Evolutionary conservation across 2,888 invertebrate species (phyloP).

Genomic region (Lissonota sp.): DNA sequence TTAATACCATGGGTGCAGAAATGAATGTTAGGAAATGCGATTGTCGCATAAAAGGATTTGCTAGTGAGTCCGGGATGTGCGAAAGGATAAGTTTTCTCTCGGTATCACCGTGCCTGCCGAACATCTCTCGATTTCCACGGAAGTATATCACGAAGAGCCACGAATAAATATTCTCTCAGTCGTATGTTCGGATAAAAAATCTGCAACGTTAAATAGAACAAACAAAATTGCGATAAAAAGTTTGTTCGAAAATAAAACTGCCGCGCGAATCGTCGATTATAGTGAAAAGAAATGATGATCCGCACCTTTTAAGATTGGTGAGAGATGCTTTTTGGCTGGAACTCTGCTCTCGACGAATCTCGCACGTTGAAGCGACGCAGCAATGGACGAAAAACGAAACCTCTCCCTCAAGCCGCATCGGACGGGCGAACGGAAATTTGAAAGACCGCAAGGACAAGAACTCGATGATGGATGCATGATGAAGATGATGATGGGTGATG

Average conservation of each 20-base stretch:
- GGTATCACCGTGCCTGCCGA: background rate
- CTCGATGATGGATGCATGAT: too few relatives aligned
- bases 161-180: conserved; percentile 21
- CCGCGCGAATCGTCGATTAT: background rate
- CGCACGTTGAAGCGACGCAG: conserved; percentile 14
- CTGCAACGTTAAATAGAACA: conserved; percentile 61
- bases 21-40: conserved; percentile 31
- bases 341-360: conserved; percentile 69
- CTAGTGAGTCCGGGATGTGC: conserved; percentile 23
- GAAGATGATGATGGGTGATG: too few relatives aligned
- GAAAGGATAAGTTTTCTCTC: conserved; percentile 9
- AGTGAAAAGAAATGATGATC: background rate
- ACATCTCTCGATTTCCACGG: conserved; percentile 19
- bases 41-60: conserved; percentile 40
- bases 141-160: background rate
- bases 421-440: too few relatives aligned
- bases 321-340: conserved; percentile 72
- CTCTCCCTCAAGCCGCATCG: too few relatives aligned
- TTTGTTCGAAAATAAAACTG: background rate
- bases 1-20: conserved; percentile 46
- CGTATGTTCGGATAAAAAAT: conserved; percentile 48
- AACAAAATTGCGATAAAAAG: conserved; percentile 18
- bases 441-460: too few relatives aligned
- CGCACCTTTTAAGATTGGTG: conserved; percentile 66
- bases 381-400: conserved; percentile 41